These are phyloP conservation scores for Gnathochromis pfefferi DNA, from an alignment of 2,113 vertebrate species.

Conservation along the genomic window DNA sequence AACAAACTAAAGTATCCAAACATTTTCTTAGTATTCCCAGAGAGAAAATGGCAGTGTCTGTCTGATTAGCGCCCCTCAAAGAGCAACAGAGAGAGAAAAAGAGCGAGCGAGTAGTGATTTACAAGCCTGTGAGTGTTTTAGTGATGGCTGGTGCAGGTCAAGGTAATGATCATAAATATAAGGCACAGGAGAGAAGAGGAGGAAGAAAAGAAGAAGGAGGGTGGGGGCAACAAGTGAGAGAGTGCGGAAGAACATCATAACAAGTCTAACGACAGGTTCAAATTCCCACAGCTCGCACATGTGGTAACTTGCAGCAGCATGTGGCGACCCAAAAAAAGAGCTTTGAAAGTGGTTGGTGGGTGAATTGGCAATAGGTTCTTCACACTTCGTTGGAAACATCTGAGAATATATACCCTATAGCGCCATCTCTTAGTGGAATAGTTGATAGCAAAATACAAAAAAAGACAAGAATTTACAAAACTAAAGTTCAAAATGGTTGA, in stretches of 20 bases:
- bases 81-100: background rate
- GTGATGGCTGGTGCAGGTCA: constrained; percentile 54
- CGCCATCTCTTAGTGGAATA: background rate
- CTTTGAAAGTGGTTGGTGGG: background rate
- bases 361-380: background rate
- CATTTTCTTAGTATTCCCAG: background rate
- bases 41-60: background rate
- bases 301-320: constrained; percentile 3
- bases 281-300: constrained; percentile 6
- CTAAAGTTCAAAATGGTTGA: background rate
- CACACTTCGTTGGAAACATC: background rate
- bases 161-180: constrained; percentile 69
- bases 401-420: background rate
- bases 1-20: background rate
- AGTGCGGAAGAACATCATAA: constrained; percentile 17
- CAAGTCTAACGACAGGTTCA: constrained; percentile 25
- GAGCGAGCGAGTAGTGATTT: constrained; percentile 23
- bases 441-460: background rate
- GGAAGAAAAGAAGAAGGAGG: background rate
- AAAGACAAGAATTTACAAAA: background rate
- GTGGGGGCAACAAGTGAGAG: background rate
- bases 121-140: constrained; percentile 46
- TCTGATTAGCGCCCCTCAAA: background rate
- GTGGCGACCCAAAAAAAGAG: background rate
- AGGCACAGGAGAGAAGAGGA: background rate